Evolutionary conservation across 2,113 vertebrate species (phyloP).

Genomic region (Cairina moschata): DNA sequence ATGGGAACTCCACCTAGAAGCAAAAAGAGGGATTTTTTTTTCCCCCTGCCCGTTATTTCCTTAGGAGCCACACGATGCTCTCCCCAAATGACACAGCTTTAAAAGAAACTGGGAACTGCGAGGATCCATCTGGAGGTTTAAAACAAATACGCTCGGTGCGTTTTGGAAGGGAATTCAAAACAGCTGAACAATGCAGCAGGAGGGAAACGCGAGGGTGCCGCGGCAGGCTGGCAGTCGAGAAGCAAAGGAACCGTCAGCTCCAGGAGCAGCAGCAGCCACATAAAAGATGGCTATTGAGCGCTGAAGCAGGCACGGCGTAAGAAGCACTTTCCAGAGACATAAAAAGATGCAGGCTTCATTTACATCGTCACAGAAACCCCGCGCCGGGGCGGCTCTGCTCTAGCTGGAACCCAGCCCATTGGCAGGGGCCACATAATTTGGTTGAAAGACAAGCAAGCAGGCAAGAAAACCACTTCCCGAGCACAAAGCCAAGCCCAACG

Average conservation of each 20-base stretch:
- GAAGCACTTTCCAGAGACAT: neutral
- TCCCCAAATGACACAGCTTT: neutral
- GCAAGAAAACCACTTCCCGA: neutral
- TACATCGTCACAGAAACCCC: neutral
- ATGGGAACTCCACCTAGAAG: neutral
- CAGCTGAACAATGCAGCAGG: constrained; percentile 66
- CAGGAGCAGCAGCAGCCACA: neutral
- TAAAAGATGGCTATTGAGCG: neutral
- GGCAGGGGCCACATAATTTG: neutral
- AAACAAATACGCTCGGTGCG: neutral
- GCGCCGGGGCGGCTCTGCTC: neutral
- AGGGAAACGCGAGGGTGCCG: constrained; percentile 23
- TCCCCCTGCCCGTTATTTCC: neutral
- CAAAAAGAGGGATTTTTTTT: neutral
- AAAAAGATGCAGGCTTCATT: neutral
- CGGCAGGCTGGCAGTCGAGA: neutral
- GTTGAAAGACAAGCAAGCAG: neutral
- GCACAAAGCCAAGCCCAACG: neutral
- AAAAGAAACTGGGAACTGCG: neutral
- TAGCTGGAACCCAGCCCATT: neutral
- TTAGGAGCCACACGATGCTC: neutral
- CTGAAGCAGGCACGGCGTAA: neutral
- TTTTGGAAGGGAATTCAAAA: constrained; percentile 48
- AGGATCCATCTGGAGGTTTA: constrained; percentile 43
- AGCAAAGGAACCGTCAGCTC: neutral